Conservation (phyloP, 2,113 vertebrate genomes). For the Tapirus terrestris region DNA sequence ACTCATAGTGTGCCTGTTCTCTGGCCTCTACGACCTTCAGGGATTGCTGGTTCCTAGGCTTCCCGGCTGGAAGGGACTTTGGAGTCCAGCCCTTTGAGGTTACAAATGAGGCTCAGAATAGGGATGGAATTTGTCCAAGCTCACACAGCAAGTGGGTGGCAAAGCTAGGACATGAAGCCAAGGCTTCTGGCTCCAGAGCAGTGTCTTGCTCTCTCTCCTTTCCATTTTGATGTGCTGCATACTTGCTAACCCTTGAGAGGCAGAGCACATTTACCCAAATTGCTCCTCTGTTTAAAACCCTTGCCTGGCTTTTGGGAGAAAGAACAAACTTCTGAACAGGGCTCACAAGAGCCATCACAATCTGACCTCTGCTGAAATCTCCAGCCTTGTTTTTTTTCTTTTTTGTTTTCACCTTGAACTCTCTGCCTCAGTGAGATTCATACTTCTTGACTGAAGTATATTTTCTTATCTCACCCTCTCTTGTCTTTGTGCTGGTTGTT, state of each 20-base stretch:
- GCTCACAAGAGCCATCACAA: neutral
- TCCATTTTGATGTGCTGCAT: neutral
- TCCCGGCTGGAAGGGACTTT: neutral
- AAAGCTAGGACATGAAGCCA: neutral
- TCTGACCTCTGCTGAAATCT: neutral
- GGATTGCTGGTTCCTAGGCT: neutral
- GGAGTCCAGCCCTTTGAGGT: slow-evolving; percentile 12
- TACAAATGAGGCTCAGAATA: neutral
- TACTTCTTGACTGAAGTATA: neutral
- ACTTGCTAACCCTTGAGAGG: neutral
- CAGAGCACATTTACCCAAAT: neutral
- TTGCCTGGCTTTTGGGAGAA: neutral
- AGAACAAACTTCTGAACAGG: neutral
- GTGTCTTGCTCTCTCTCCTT: neutral
- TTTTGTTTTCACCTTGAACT: neutral
- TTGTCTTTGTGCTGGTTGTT: neutral
- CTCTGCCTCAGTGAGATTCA: neutral
- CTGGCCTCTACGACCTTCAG: neutral
- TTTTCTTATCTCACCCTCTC: neutral
- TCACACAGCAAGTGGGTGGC: neutral
- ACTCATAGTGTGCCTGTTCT: neutral
- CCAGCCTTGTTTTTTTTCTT: neutral
- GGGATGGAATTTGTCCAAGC: neutral
- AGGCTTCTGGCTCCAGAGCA: neutral
- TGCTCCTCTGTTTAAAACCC: neutral